Conservation (phyloP, 1,140 invertebrate genomes). For the Drosophila cardini region DNA sequence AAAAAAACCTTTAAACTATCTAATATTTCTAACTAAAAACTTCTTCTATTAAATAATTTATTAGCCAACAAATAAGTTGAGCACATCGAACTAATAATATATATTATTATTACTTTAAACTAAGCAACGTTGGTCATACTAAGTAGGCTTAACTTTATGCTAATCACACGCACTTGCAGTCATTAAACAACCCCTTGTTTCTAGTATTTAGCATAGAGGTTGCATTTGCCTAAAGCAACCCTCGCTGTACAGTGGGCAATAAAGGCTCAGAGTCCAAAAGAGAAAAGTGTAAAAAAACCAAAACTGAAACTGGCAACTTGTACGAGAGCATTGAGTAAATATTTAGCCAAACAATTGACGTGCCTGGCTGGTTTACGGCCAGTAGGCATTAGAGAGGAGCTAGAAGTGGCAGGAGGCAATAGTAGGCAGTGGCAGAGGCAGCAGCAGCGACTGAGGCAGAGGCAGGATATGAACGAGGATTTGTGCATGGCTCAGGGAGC, state of each 20-base stretch:
- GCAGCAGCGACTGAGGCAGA: constrained; percentile 16
- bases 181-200: constrained; percentile 11
- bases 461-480: constrained; percentile 80
- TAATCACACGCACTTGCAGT: constrained; percentile 30
- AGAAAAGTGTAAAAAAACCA: constrained; percentile 24
- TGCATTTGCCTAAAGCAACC: constrained; percentile 20
- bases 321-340: constrained; percentile 77
- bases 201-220: too few species aligned
- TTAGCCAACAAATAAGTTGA: too few species aligned
- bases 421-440: background rate
- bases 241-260: constrained; percentile 25
- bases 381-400: constrained; percentile 4
- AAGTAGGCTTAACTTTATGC: constrained; percentile 2
- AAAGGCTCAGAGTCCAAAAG: constrained; percentile 5
- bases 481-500: constrained; percentile 54
- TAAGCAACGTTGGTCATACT: background rate
- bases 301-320: constrained; percentile 77
- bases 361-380: constrained; percentile 61
- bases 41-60: too few species aligned
- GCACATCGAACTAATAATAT: too few species aligned
- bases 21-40: too few species aligned
- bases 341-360: constrained; percentile 81
- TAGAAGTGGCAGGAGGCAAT: background rate
- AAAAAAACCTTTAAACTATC: too few species aligned
- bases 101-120: too few species aligned